phyloP scores from a whole-genome alignment of 2,113 vertebrate species.

The Brevimyrus niger region DNA sequence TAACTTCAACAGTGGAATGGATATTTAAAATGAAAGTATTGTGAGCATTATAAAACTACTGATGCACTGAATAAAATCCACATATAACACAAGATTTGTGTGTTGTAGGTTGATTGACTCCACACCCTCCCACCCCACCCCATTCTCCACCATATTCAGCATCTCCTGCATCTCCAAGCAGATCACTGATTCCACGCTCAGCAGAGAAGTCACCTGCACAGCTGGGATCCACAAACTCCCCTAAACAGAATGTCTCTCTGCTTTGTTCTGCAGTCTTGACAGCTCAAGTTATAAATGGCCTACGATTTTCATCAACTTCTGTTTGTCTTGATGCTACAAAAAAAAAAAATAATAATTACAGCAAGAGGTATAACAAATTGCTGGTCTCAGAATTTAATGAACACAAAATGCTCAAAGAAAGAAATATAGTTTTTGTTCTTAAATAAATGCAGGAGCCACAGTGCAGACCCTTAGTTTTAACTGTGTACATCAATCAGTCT shows the following conservation, averaged over 20 bases:
- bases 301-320: not conserved
- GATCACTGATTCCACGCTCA: not conserved
- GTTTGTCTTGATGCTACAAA: not conserved
- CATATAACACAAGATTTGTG: not conserved
- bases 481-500: not conserved
- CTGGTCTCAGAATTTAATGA: not conserved
- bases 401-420: not conserved
- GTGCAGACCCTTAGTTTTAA: not conserved
- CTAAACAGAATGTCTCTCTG: not conserved
- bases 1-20: not conserved
- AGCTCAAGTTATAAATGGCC: not conserved
- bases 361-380: not conserved
- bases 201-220: too few species aligned
- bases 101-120: not conserved
- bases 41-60: not conserved
- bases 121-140: not conserved
- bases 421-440: slow-evolving; percentile 5
- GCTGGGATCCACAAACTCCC: not conserved
- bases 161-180: not conserved
- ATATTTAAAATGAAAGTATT: not conserved
- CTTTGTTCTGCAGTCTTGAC: not conserved
- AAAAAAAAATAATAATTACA: not conserved
- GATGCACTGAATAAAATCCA: not conserved
- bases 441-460: not conserved
- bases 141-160: not conserved